Conservation (phyloP, 2,888 invertebrate species). For the Nephrotoma flavescens region DNA sequence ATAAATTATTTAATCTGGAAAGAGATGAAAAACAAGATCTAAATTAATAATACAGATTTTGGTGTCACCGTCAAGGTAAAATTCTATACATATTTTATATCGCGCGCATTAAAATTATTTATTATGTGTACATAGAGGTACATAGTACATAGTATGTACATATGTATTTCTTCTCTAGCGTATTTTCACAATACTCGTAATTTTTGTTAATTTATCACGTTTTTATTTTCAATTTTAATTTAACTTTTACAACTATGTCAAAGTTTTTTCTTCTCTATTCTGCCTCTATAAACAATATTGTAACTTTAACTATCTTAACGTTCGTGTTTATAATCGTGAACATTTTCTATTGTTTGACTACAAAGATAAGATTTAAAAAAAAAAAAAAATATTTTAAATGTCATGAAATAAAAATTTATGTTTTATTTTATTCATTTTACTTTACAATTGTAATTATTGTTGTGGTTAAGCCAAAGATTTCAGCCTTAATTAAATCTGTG, state of each 20-base stretch:
- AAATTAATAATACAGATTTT: background rate
- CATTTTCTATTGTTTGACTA: background rate
- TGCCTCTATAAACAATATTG: no score
- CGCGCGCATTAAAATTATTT: background rate
- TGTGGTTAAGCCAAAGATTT: background rate
- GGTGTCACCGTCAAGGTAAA: background rate
- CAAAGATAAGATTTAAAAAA: background rate
- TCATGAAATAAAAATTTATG: background rate
- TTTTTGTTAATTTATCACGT: background rate
- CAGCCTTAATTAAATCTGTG: background rate
- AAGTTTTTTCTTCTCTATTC: background rate
- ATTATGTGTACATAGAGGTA: background rate
- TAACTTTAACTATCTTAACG: background rate
- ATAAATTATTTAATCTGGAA: background rate
- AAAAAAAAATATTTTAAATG: background rate
- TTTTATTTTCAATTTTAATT: background rate
- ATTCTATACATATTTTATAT: background rate
- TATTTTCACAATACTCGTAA: background rate
- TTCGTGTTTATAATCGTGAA: background rate
- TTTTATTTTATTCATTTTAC: background rate
- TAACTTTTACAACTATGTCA: background rate
- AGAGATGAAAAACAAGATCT: background rate
- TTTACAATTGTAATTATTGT: background rate
- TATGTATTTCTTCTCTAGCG: background rate
- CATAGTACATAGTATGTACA: background rate